A percentile compares a stretch with the other conserved stretches of the same genome.
These are phyloP conservation scores for Poeciliopsis turrubarensis DNA, from an alignment of 2,113 vertebrate genomes.

Conservation along the genomic window DNA sequence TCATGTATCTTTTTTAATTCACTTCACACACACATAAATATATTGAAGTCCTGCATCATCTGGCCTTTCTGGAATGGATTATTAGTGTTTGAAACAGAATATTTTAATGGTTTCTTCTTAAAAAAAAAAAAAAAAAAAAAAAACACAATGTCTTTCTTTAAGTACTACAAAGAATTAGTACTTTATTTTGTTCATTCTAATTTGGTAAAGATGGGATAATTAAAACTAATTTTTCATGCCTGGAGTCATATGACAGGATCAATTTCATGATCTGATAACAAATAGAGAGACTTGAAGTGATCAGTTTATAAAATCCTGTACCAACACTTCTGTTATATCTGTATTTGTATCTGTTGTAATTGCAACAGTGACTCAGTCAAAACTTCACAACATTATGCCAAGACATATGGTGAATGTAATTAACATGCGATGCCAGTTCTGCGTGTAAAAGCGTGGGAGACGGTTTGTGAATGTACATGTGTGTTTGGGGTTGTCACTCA, in stretches of 20 bases:
- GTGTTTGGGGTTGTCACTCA: slow-evolving; percentile 1
- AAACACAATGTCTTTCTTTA: no score
- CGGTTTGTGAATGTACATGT: slow-evolving; percentile 18
- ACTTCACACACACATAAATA: no score
- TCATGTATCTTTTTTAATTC: no score
- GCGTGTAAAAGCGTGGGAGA: slow-evolving; percentile 27
- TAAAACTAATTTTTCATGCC: slow-evolving; percentile 33
- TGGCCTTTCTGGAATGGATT: no score
- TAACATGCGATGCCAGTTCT: slow-evolving; percentile 33
- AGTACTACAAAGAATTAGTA: no score
- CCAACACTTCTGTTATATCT: slow-evolving; percentile 15
- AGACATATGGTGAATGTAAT: slow-evolving; percentile 63
- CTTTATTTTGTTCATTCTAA: no score
- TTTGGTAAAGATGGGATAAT: neutral
- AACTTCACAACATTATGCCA: slow-evolving; percentile 59
- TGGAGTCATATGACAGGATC: slow-evolving; percentile 25
- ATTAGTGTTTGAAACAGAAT: no score
- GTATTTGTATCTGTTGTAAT: slow-evolving; percentile 28
- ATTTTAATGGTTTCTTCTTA: no score
- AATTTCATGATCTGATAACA: slow-evolving; percentile 13
- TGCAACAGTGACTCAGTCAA: slow-evolving; percentile 53
- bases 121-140: no score
- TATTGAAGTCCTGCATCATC: no score
- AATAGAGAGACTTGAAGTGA: slow-evolving; percentile 8
- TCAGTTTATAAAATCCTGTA: slow-evolving; percentile 38